Base-by-base conservation (phyloP, 2,888 invertebrate species). In the Lissonota sp. region DNA sequence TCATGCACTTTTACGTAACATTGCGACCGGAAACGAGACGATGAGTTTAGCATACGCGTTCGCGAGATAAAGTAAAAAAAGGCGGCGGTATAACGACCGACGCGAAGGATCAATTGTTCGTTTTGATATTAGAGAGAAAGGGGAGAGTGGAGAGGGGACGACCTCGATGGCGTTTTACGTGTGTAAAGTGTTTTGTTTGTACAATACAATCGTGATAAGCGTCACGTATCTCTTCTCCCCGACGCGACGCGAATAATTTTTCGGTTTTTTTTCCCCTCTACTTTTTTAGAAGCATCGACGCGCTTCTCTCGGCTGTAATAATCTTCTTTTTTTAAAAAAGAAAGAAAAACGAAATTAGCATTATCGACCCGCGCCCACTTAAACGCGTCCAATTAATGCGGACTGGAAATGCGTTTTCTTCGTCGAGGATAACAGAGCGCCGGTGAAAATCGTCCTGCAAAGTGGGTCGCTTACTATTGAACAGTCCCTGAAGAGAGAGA, bases 391-490 rank as follows among this genome's bases (percentile, higher is more conserved):
- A 63, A 63, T 63, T 63, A 63, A 26, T 10, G 55, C 10, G 37
- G 4, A 16, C 10, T 7, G 10, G 62, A 26, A 16, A 8, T 63
- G 62, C 16, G 26, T 26, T 63, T 46, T 63, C 10, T 16, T 46
- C 42, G 42, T 62, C 53, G 60, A 53, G 55, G 46, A 66, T 79
- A 72, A 72, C 79, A 67, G 75, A 64, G 70, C 55, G 75, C 79
- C 79, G 79, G 72, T 40, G 63, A 79, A 58, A 75, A 76, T 71
- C 51, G 63, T 67, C 69, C 67, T 71, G 57, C 74, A 66, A 76
- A 74, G 81, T 74, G 79, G 82, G 82, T 82, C 82, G 79, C 26
- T 60, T 63, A 75, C 79, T 60, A 78, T 71, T 60, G 77, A 69
- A 73, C 73, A 44, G 70, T 57, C 42, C 44, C n/a, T n/a, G n/a